Conservation (phyloP, 2,113 vertebrate species). For the Megaleporinus macrocephalus region DNA sequence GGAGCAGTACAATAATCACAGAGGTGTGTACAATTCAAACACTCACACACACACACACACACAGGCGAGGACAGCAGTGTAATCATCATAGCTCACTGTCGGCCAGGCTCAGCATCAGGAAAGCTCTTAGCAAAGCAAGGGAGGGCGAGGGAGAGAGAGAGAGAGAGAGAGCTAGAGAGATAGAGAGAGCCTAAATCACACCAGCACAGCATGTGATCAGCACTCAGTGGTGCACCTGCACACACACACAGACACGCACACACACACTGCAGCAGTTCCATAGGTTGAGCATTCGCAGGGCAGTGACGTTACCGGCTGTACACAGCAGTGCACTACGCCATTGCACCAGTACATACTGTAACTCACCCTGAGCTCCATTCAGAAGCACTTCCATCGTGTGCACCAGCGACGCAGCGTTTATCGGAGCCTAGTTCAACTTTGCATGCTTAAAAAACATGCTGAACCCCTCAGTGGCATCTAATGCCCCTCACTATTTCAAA, state of each 20-base stretch:
- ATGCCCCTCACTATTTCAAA: too few relatives aligned
- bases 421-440: not conserved
- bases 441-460: not conserved
- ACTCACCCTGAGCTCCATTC: conserved; percentile 28
- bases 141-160: conserved; percentile 10
- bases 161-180: conserved; percentile 8
- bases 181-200: conserved; percentile 41
- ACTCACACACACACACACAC: conserved; percentile 18
- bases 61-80: conserved; percentile 30
- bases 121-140: conserved; percentile 41
- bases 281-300: not conserved
- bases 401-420: not conserved
- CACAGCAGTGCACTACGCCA: conserved; percentile 41
- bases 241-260: conserved; percentile 17
- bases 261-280: conserved; percentile 47
- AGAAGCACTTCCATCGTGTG: not conserved
- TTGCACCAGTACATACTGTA: conserved; percentile 49
- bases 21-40: conserved; percentile 13
- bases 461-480: not conserved
- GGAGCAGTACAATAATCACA: conserved; percentile 29
- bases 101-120: conserved; percentile 24
- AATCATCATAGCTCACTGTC: conserved; percentile 46
- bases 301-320: conserved; percentile 22
- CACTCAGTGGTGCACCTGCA: conserved; percentile 13
- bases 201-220: conserved; percentile 42